A percentile compares a stretch with the other conserved stretches of the same genome.
These are phyloP conservation scores for Acipenser transmontanus DNA, from an alignment of 2,797 vertebrate genomes.

Conservation along the genomic window DNA sequence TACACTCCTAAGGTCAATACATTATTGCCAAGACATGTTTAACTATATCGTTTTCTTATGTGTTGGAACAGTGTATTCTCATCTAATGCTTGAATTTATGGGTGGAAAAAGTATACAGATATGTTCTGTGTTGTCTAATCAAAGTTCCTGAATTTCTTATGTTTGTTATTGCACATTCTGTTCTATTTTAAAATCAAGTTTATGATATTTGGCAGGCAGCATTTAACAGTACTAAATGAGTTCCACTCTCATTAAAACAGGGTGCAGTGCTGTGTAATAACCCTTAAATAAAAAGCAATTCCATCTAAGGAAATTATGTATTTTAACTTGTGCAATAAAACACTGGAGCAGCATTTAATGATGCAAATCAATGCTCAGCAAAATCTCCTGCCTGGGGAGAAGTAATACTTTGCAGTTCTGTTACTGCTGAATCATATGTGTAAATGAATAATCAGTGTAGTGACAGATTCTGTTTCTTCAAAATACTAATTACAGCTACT, in stretches of 20 bases:
- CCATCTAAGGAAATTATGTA: neutral
- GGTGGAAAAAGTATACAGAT: too few species aligned
- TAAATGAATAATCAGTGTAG: neutral
- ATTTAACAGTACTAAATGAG: neutral
- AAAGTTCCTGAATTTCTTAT: too few species aligned
- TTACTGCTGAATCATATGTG: neutral
- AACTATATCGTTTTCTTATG: too few species aligned
- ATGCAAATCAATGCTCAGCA: neutral
- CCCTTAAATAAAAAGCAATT: constrained; percentile 1
- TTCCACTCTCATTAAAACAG: neutral
- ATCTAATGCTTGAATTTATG: too few species aligned
- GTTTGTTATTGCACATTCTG: too few species aligned
- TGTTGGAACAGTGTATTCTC: too few species aligned
- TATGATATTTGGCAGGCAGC: neutral
- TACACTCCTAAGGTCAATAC: too few species aligned
- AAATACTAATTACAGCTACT: neutral
- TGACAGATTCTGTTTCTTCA: neutral
- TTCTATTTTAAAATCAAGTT: neutral
- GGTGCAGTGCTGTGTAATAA: neutral
- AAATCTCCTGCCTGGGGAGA: neutral
- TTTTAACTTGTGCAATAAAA: neutral
- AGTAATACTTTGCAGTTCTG: neutral
- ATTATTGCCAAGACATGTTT: too few species aligned
- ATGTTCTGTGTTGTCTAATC: too few species aligned
- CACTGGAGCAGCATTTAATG: neutral